Evolutionary conservation across 1,140 invertebrate species (phyloP).

Genomic region (Globodera rostochiensis): DNA sequence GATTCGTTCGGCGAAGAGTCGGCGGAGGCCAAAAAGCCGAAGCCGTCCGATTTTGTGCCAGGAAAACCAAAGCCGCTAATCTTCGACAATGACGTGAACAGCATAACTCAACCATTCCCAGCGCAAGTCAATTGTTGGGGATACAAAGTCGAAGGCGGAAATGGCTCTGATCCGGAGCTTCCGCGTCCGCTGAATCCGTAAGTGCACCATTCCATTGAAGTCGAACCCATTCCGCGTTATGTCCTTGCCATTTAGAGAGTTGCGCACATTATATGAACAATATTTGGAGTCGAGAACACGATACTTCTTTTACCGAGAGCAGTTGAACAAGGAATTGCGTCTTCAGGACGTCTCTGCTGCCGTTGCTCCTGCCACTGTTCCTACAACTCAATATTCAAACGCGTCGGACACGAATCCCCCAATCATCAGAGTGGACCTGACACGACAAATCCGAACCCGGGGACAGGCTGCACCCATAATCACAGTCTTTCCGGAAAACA

Average conservation of each 20-base stretch:
- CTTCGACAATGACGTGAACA: too few species aligned
- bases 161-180: constrained; percentile 55
- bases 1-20: background rate
- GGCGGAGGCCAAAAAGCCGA: background rate
- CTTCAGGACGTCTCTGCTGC: constrained; percentile 9
- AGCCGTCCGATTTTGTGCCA: background rate
- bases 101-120: too few species aligned
- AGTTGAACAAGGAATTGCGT: constrained; percentile 56
- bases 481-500: too few species aligned
- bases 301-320: constrained; percentile 59
- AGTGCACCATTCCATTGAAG: background rate
- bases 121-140: constrained; percentile 36
- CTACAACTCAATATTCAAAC: too few species aligned
- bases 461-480: too few species aligned
- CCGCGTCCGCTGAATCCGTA: constrained; percentile 59
- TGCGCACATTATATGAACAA: constrained; percentile 57
- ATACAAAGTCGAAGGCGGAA: constrained; percentile 33
- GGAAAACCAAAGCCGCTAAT: constrained; percentile 4
- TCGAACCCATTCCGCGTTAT: too few species aligned
- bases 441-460: background rate
- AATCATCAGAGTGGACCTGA: background rate
- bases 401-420: background rate
- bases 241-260: constrained; percentile 53
- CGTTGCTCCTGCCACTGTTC: background rate
- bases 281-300: constrained; percentile 54